Conservation (phyloP, 2,888 invertebrate species). For the Troilus luridus region DNA sequence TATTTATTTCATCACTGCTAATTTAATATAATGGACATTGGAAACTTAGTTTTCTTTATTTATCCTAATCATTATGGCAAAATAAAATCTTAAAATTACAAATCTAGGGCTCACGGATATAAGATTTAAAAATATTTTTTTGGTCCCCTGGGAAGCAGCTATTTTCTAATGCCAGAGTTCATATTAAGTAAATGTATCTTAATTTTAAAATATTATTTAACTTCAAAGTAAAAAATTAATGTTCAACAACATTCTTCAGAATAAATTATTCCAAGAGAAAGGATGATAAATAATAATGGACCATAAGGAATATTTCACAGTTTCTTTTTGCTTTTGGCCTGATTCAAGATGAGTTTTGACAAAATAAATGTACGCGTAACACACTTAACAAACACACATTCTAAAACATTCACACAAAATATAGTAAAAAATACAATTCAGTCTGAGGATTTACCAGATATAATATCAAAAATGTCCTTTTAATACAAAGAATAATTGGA, state of each 20-base stretch:
- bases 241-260: neutral
- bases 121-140: too few relatives aligned
- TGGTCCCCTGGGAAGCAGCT: too few relatives aligned
- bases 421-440: conserved; percentile 27
- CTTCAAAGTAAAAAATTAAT: neutral
- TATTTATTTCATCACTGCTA: neutral
- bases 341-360: conserved; percentile 50
- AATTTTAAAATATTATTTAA: neutral
- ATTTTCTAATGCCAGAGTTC: too few relatives aligned
- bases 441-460: conserved; percentile 36
- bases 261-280: neutral
- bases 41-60: too few relatives aligned
- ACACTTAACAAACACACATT: neutral
- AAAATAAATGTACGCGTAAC: conserved; percentile 1
- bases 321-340: neutral
- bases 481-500: neutral
- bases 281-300: neutral
- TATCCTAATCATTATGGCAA: too few relatives aligned
- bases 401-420: conserved; percentile 35
- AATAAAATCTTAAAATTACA: too few relatives aligned
- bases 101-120: too few relatives aligned
- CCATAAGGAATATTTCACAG: neutral
- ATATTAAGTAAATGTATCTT: too few relatives aligned
- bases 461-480: conserved; percentile 2
- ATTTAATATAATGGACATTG: too few relatives aligned